These are phyloP conservation scores for Biston stratarius DNA, from an alignment of 2,888 invertebrate species.

Conservation along the genomic window DNA sequence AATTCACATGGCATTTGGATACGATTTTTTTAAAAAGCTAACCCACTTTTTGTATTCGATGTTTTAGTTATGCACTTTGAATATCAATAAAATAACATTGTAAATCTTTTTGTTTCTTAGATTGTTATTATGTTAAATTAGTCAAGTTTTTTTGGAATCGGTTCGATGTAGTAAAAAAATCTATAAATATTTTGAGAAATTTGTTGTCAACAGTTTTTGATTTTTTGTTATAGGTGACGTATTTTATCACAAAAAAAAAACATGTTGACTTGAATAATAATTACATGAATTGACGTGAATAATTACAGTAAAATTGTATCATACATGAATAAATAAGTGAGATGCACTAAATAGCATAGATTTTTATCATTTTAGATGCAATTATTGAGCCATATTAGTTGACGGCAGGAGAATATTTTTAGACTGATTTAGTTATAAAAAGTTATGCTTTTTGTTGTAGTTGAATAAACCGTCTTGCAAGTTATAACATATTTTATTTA, in stretches of 20 bases:
- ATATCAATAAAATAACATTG: too few relatives aligned
- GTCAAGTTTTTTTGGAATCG: too few relatives aligned
- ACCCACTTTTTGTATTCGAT: too few relatives aligned
- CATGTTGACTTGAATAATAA: too few relatives aligned
- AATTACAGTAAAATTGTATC: neutral
- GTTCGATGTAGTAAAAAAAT: too few relatives aligned
- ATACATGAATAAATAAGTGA: neutral
- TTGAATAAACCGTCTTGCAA: constrained; percentile 82
- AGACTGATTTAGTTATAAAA: constrained; percentile 86
- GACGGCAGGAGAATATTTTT: constrained; percentile 81
- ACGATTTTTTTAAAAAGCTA: too few relatives aligned
- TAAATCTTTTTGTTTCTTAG: too few relatives aligned
- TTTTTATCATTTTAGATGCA: constrained; percentile 71
- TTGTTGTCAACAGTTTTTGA: neutral
- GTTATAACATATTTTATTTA: constrained; percentile 48
- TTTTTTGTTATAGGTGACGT: neutral
- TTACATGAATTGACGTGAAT: neutral
- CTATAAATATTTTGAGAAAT: neutral
- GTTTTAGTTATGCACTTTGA: too few relatives aligned
- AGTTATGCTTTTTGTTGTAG: constrained; percentile 86
- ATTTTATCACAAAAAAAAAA: too few relatives aligned
- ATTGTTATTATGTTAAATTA: too few relatives aligned
- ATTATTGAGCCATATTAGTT: constrained; percentile 77
- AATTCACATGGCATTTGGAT: neutral
- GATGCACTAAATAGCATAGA: constrained; percentile 40